These are phyloP conservation scores for Microtus oregoni DNA, from an alignment of 2,113 vertebrate species.

Conservation along the genomic window DNA sequence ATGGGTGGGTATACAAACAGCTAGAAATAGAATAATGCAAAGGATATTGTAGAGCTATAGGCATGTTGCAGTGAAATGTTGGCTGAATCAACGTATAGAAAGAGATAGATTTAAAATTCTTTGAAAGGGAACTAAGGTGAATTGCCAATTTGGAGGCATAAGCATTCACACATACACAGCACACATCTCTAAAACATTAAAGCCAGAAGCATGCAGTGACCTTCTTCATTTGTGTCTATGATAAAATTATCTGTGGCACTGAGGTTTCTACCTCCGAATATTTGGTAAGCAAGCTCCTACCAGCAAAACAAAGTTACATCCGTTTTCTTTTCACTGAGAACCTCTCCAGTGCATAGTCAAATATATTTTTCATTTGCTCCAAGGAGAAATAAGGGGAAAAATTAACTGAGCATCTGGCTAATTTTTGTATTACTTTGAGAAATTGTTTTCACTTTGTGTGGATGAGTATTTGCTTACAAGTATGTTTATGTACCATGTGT, in stretches of 20 bases:
- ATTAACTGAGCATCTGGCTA: neutral
- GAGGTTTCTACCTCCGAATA: constrained; percentile 18
- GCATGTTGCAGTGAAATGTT: neutral
- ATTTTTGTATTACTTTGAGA: neutral
- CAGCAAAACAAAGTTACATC: neutral
- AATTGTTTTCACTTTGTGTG: neutral
- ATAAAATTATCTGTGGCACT: neutral
- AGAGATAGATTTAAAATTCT: neutral
- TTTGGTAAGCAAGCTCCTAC: neutral
- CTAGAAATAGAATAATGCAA: constrained; percentile 14
- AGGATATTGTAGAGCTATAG: neutral
- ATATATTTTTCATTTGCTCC: neutral
- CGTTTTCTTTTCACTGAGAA: constrained; percentile 33
- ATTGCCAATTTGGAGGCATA: neutral
- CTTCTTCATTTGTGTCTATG: neutral
- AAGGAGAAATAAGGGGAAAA: neutral
- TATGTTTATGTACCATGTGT: neutral
- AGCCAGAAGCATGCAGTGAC: neutral
- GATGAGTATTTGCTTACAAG: neutral
- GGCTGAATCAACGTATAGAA: neutral
- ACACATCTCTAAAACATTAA: neutral
- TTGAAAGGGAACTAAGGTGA: neutral
- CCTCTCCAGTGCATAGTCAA: neutral
- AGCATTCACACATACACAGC: neutral
- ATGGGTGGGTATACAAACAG: neutral